Evolutionary conservation across 2,113 vertebrate species (phyloP), one percentile per base, ranked within the genome.

Genomic region (Carassius auratus): DNA sequence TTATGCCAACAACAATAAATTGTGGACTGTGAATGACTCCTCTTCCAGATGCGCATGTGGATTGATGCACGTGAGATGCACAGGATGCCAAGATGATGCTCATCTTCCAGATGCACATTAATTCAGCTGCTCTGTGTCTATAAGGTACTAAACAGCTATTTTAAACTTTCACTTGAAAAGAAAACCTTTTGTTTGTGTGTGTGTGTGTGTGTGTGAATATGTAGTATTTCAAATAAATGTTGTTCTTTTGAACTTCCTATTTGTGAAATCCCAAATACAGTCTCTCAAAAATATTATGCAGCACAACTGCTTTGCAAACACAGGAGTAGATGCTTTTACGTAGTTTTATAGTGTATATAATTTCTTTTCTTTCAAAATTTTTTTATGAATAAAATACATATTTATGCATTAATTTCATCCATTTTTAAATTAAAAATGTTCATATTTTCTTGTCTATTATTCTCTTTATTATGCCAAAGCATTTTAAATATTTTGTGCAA

Each of bases 361-460:
- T 26, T 30, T 30, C 1, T 30, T 30, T 30, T 30, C 30, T 30
- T 38, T 38, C 36, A 38, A 4, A 42, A 42, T 6, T 8, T 8
- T 1, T 42, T 42, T 42, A 8, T 42, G 42, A 42, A 42, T 42
- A 42, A 8, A 42, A 42, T 8, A 42, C 1, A 8, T 8, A 42
- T 42, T 42, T 42, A 42, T 42, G 8, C 7, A 42, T 42, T 42
- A 1, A 8, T 42, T 42, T 42, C 42, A 42, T 42, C 7, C 42
- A 42, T 42, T 42, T 38, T 42, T 42, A 42, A 42, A 42, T 42
- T 97, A 5, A 3, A 30, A 30, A 13, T 30, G 6, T 66, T 66
- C 2, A 30, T 64, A 7, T 64, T 13, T 66, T 26, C 9, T 6
- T 14, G 62, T 66, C 57, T 61, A n/a, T 61, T 61, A 21, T 66